These are phyloP conservation scores for Norana najaformis DNA, from an alignment of 2,888 invertebrate species.

Conservation along the genomic window DNA sequence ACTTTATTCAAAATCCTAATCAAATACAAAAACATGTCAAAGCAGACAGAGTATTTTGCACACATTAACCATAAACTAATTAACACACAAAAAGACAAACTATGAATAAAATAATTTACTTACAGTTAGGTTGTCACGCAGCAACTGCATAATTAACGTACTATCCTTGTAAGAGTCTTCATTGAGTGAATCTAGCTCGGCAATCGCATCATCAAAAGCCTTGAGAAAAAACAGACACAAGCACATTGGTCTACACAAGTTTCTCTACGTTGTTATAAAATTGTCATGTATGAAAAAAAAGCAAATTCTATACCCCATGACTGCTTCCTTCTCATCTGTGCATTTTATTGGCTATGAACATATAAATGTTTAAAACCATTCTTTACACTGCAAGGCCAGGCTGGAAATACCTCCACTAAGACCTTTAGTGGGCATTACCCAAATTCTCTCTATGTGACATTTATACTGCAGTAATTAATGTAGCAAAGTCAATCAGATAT, in stretches of 20 bases:
- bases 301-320: not conserved
- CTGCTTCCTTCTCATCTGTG: not conserved
- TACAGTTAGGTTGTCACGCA: slow-evolving; percentile 65
- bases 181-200: slow-evolving; percentile 97
- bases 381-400: too few species aligned
- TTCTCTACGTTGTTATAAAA: not conserved
- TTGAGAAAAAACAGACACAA: slow-evolving; percentile 61
- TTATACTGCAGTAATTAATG: not conserved
- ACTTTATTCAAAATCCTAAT: too few species aligned
- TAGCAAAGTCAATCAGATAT: not conserved
- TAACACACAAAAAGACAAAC: not conserved
- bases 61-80: not conserved
- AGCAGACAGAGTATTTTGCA: not conserved
- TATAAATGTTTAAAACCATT: not conserved
- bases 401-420: not conserved
- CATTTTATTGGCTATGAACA: not conserved
- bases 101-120: slow-evolving; percentile 29
- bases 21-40: too few species aligned
- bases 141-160: slow-evolving; percentile 80
- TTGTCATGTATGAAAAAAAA: not conserved
- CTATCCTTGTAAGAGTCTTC: slow-evolving; percentile 99
- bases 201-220: slow-evolving; percentile 99
- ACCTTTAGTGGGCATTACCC: not conserved
- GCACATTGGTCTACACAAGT: not conserved
- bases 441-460: not conserved